Percentiles rank a stretch among this genome's conserved stretches.
These are phyloP conservation scores for Bucco capensis DNA, from an alignment of 2,113 vertebrate species.

Conservation along the genomic window DNA sequence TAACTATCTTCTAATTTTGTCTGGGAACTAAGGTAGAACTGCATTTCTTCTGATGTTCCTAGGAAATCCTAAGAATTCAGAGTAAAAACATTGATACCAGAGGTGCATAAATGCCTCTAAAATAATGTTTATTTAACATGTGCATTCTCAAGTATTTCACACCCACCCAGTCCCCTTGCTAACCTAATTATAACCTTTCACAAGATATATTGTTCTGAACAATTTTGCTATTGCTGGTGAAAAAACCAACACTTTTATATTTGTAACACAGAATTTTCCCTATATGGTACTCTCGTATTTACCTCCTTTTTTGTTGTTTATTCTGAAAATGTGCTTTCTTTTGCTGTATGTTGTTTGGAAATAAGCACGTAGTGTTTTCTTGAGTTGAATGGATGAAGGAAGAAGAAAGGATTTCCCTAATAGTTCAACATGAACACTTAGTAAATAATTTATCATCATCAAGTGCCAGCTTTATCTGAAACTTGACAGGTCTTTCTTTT, in stretches of 20 bases:
- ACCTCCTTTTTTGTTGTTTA: neutral
- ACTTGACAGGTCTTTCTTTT: conserved; percentile 28
- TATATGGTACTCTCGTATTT: neutral
- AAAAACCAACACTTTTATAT: neutral
- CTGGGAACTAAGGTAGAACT: neutral
- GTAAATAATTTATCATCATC: conserved; percentile 67
- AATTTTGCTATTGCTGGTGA: neutral
- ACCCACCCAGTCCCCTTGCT: neutral
- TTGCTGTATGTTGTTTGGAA: neutral
- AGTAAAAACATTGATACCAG: neutral
- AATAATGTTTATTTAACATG: too few species aligned
- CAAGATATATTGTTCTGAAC: neutral
- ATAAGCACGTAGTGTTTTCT: neutral
- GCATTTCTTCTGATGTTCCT: neutral
- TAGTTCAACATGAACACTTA: conserved; percentile 30
- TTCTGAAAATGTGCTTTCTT: neutral
- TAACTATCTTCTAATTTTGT: neutral
- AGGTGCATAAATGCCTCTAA: neutral
- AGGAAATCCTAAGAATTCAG: neutral
- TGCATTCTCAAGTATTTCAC: neutral
- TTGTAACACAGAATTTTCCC: neutral
- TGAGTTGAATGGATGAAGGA: conserved; percentile 3
- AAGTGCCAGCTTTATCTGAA: conserved; percentile 45
- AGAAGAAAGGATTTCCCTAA: conserved; percentile 37
- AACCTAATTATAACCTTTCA: neutral